Evolutionary conservation across 2,888 invertebrate genomes (phyloP), one percentile per base, ranked within the genome.

Genomic region (Plebejus anna): DNA sequence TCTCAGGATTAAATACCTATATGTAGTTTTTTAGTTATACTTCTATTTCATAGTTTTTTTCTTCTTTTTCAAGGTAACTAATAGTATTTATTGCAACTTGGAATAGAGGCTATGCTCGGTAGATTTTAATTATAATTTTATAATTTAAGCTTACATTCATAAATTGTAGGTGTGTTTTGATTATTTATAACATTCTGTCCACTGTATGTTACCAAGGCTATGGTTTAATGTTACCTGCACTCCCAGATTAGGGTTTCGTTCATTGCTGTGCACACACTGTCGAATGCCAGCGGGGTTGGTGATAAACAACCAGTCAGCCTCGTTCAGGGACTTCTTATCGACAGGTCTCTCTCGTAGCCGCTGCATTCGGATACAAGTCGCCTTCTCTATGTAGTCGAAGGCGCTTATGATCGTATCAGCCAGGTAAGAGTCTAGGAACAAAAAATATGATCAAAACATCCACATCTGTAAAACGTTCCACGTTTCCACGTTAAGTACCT

Each of bases 261-360:
- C 91, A 77, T 94, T 93, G 80, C 89, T 93, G 71, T 94, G 93
- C 0, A 94, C 93, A 76, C 93, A 94, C 78, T 92, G 92, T 5
- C 86, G 82, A 59, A 93, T 86, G 0, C 93, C 91, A 0, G 86
- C 81, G 0, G 93, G 93, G 76, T 94, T 94, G 4, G 87, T 88
- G 70, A 94, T 91, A 77, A 91, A 93, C 9, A 94, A 78, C 93
- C 93, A 94, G 76, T 86, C 83, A 0, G 90, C 89, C 1, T 83
- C 83, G 38, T 85, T 80, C 70, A 92, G 75, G 0, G 93, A 92
- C 32, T 81, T 78, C 76, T 81, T 81, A 78, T 93, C 93, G 0
- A 85, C 86, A 0, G 93, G 93, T 72, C 84, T 84, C 77, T 90
- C 89, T 28, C 90, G 85, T 0, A 93, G 86, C 16, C 87, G 85